Percentiles rank a stretch among this genome's conserved stretches.
Conservation (phyloP, 2,888 invertebrate species). For the Aleiodes testaceus region DNA sequence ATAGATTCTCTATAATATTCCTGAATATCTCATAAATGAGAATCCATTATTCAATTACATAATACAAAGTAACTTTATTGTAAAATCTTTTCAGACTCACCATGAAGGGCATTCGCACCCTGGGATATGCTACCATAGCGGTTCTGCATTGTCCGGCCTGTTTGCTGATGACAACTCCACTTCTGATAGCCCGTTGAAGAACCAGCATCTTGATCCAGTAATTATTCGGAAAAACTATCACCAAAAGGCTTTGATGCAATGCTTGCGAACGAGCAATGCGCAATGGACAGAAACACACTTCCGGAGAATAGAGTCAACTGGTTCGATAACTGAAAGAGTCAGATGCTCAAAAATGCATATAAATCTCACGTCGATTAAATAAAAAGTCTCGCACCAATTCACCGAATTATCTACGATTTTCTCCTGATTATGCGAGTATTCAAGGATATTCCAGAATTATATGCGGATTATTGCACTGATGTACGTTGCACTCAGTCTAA, state of each 20-base stretch:
- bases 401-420: too few relatives aligned
- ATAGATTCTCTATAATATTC: too few relatives aligned
- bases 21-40: too few relatives aligned
- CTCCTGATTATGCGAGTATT: background rate
- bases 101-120: constrained; percentile 49
- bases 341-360: background rate
- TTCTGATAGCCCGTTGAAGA: constrained; percentile 41
- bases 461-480: background rate
- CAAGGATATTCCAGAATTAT: background rate
- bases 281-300: background rate
- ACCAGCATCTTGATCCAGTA: constrained; percentile 47
- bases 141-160: constrained; percentile 45
- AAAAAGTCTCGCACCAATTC: background rate
- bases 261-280: background rate
- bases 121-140: constrained; percentile 42
- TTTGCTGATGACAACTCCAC: constrained; percentile 43
- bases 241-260: constrained; percentile 10
- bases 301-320: constrained; percentile 4
- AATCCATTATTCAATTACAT: constrained; percentile 41
- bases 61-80: constrained; percentile 35
- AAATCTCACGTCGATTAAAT: background rate
- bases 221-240: background rate
- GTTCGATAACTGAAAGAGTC: background rate
- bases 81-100: constrained; percentile 48
- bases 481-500: constrained; percentile 9